Evolutionary conservation across 2,888 invertebrate genomes (phyloP).

Genomic region (Acrobeloides nanus): DNA sequence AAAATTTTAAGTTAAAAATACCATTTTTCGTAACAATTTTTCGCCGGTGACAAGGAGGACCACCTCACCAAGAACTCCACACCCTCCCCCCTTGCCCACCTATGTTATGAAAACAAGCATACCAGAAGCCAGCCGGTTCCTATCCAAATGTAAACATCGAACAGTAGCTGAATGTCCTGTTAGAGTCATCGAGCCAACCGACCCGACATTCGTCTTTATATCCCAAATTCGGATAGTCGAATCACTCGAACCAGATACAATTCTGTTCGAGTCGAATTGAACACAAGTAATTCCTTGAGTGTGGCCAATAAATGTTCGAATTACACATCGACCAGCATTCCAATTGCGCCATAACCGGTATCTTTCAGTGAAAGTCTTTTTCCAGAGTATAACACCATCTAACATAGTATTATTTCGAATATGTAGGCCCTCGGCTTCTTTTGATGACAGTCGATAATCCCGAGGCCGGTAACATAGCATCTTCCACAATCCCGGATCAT

Average conservation of each 20-base stretch:
- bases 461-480: constrained; percentile 11
- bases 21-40: too few species aligned
- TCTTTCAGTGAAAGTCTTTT: constrained; percentile 58
- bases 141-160: constrained; percentile 58
- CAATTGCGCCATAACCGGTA: constrained; percentile 57
- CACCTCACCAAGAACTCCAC: too few species aligned
- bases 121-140: constrained; percentile 55
- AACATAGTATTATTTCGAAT: constrained; percentile 7
- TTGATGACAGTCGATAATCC: constrained; percentile 18
- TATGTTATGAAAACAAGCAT: too few species aligned
- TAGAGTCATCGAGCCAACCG: constrained; percentile 59
- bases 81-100: too few species aligned
- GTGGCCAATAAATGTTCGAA: constrained; percentile 60
- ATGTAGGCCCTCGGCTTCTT: constrained; percentile 14
- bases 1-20: too few species aligned
- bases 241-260: constrained; percentile 60
- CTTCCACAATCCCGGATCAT: constrained; percentile 14
- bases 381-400: constrained; percentile 54
- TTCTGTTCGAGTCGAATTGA: constrained; percentile 59
- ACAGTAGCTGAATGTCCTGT: constrained; percentile 60
- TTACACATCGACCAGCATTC: constrained; percentile 58
- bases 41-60: too few species aligned
- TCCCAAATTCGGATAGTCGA: constrained; percentile 60
- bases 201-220: constrained; percentile 56
- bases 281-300: constrained; percentile 59